Evolutionary conservation across 2,797 vertebrate genomes (phyloP).

Genomic region (Lerista edwardsae): DNA sequence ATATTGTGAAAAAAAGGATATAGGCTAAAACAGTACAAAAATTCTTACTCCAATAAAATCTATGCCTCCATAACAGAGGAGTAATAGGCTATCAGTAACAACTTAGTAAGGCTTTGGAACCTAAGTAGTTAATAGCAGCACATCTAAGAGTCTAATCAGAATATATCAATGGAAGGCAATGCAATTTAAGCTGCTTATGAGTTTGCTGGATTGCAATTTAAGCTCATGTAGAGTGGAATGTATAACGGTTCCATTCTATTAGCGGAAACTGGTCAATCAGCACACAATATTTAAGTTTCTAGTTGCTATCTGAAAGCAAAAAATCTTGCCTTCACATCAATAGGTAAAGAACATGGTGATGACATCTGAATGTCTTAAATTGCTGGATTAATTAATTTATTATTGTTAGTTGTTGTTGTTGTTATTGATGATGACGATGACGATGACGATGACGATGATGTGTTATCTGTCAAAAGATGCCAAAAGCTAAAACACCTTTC

Average conservation of each 20-base stretch:
- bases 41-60: no score
- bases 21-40: no score
- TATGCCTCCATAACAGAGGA: no score
- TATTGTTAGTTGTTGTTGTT: no score
- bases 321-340: background rate
- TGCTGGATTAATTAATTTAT: slow-evolving; percentile 14
- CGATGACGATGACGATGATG: background rate
- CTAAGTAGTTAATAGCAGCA: no score
- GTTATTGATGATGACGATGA: no score
- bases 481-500: background rate
- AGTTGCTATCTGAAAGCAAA: background rate
- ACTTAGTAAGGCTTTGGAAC: no score
- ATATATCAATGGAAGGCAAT: background rate
- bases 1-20: no score
- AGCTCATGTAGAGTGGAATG: slow-evolving; percentile 9
- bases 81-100: no score
- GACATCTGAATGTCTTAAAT: background rate
- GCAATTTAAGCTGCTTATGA: background rate
- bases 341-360: background rate
- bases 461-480: background rate
- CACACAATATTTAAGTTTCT: slow-evolving; percentile 5
- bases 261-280: slow-evolving; percentile 16
- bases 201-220: background rate
- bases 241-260: slow-evolving; percentile 20
- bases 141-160: no score